phyloP scores from a whole-genome alignment of 2,797 vertebrate genomes.

The Aldrovandia affinis region DNA sequence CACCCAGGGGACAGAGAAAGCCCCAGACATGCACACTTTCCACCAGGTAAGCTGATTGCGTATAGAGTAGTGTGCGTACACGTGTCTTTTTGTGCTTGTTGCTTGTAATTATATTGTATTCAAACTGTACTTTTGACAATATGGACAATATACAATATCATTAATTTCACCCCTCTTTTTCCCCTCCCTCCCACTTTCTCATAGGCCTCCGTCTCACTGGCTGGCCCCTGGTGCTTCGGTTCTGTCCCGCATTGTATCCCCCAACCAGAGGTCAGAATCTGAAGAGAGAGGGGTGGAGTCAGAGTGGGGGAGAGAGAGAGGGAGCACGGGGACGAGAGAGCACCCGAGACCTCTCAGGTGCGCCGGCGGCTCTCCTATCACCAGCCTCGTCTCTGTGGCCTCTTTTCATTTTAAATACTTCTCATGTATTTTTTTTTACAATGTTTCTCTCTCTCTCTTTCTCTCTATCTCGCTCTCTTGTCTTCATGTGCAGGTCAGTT shows the following conservation, averaged over 20 bases:
- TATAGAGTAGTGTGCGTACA: background rate
- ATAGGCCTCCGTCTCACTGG: constrained; percentile 91
- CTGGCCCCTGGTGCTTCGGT: constrained; percentile 77
- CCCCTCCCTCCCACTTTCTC: background rate
- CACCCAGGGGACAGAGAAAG: constrained; percentile 59
- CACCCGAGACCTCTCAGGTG: constrained; percentile 68
- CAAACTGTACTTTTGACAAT: too few relatives aligned
- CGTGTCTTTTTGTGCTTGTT: background rate
- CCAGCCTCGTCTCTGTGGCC: background rate
- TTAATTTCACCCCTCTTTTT: background rate
- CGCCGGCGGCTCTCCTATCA: background rate
- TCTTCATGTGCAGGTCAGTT: constrained; percentile 75
- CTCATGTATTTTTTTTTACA: background rate
- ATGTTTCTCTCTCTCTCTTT: background rate
- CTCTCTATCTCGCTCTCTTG: too few relatives aligned
- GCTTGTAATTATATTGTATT: too few relatives aligned
- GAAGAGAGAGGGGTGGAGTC: constrained; percentile 50
- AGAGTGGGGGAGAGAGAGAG: constrained; percentile 39
- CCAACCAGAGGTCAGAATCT: constrained; percentile 57
- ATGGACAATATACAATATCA: background rate
- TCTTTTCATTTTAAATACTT: background rate
- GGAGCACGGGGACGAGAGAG: constrained; percentile 61
- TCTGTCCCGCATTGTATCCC: constrained; percentile 72
- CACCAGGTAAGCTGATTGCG: constrained; percentile 62
- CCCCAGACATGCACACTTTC: constrained; percentile 49